A percentile compares a stretch with the other conserved stretches of the same genome.
phyloP scores from a whole-genome alignment of 1,140 invertebrate species.

The Nephila pilipes region DNA sequence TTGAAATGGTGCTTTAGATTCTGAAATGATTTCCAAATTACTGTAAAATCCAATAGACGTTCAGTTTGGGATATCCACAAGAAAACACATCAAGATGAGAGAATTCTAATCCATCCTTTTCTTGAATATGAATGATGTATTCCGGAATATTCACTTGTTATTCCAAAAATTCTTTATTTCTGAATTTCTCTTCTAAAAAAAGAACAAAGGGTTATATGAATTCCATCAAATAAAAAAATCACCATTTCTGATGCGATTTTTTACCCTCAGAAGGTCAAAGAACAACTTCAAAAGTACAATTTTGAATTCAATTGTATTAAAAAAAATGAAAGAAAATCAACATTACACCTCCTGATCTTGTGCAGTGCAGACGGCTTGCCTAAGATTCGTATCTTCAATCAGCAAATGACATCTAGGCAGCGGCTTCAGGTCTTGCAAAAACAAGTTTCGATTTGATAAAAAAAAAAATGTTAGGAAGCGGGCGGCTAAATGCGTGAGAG shows the following conservation, averaged over 20 bases:
- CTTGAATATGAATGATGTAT: neutral
- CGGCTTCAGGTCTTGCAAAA: conserved; percentile 33
- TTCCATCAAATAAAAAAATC: neutral
- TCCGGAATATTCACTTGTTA: neutral
- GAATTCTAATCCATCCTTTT: neutral
- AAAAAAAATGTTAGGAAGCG: conserved; percentile 40
- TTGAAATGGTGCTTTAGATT: too few species aligned
- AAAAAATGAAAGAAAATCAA: conserved; percentile 52
- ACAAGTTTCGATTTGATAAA: conserved; percentile 50
- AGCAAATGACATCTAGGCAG: conserved; percentile 67
- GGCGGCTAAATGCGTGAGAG: conserved; percentile 36
- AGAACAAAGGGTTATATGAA: neutral
- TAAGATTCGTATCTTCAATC: conserved; percentile 59
- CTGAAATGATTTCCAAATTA: too few species aligned
- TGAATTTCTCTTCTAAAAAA: neutral
- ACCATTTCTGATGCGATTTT: neutral
- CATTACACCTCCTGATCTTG: conserved; percentile 21
- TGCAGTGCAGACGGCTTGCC: neutral
- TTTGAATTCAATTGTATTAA: conserved; percentile 49
- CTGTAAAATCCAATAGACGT: too few species aligned
- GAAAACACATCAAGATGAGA: neutral
- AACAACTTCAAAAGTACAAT: conserved; percentile 9
- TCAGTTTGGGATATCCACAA: too few species aligned
- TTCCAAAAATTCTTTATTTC: neutral
- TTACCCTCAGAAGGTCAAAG: neutral